phyloP scores from a whole-genome alignment of 2,797 vertebrate species.

The Xerus rutilus region DNA sequence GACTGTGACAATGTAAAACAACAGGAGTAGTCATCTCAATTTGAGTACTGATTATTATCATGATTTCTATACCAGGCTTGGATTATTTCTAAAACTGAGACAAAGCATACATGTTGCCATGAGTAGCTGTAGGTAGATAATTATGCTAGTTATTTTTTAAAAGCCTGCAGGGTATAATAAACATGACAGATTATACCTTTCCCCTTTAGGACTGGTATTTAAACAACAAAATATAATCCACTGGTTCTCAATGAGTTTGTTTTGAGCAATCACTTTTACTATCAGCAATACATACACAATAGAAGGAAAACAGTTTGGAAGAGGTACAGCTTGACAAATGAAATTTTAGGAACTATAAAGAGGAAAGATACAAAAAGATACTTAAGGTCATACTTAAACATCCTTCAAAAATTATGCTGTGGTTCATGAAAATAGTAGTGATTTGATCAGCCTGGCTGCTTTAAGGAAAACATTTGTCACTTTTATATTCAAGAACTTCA shows the following conservation, averaged over 20 bases:
- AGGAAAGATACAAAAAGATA: neutral
- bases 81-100: constrained; percentile 31
- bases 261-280: neutral
- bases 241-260: neutral
- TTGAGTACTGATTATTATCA: neutral
- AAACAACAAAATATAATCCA: constrained; percentile 50
- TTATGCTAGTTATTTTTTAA: neutral
- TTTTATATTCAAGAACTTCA: neutral
- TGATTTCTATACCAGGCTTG: neutral
- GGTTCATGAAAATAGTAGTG: neutral
- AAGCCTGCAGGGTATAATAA: neutral
- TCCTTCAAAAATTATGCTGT: constrained; percentile 19
- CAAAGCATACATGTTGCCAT: neutral
- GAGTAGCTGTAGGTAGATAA: neutral
- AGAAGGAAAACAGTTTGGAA: constrained; percentile 27
- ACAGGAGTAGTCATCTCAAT: neutral
- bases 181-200: neutral
- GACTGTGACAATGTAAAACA: neutral
- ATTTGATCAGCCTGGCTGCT: neutral
- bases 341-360: constrained; percentile 16
- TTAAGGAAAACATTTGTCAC: constrained; percentile 47
- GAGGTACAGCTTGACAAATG: neutral
- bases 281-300: neutral
- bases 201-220: neutral
- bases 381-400: constrained; percentile 26